phyloP scores from a whole-genome alignment of 2,888 invertebrate species.

The Rotaria socialis region DNA sequence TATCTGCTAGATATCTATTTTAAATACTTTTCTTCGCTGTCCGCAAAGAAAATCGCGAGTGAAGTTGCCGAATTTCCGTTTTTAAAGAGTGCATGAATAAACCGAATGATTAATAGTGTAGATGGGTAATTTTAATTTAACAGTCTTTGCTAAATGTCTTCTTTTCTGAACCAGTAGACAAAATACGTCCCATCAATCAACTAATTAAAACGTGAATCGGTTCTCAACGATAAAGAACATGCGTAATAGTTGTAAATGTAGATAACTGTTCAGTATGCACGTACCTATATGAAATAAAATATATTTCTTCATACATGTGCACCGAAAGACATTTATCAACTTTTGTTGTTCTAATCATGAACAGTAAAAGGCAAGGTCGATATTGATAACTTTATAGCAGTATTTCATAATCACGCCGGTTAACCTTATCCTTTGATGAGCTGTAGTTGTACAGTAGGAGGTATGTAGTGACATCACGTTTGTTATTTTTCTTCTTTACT shows the following conservation, averaged over 20 bases:
- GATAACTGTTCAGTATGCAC: not conserved
- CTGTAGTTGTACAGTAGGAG: not conserved
- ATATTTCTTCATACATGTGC: not conserved
- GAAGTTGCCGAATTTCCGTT: too few relatives aligned
- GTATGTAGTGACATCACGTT: not conserved
- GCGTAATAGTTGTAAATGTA: not conserved
- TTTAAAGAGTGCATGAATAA: too few relatives aligned
- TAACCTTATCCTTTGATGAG: not conserved
- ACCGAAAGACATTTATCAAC: not conserved
- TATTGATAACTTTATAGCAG: not conserved
- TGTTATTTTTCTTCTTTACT: not conserved
- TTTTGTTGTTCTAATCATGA: not conserved
- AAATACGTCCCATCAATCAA: not conserved
- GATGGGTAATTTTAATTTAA: not conserved
- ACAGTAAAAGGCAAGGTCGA: not conserved
- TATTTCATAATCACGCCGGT: not conserved
- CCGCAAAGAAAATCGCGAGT: too few relatives aligned
- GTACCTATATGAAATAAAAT: not conserved
- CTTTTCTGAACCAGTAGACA: not conserved
- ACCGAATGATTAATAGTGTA: not conserved
- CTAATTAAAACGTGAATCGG: not conserved
- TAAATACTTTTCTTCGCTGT: not conserved
- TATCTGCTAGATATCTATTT: not conserved
- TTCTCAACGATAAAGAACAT: not conserved
- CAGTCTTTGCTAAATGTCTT: not conserved